Base-by-base conservation (phyloP, 2,797 vertebrate species). In the Acipenser oxyrinchus region DNA sequence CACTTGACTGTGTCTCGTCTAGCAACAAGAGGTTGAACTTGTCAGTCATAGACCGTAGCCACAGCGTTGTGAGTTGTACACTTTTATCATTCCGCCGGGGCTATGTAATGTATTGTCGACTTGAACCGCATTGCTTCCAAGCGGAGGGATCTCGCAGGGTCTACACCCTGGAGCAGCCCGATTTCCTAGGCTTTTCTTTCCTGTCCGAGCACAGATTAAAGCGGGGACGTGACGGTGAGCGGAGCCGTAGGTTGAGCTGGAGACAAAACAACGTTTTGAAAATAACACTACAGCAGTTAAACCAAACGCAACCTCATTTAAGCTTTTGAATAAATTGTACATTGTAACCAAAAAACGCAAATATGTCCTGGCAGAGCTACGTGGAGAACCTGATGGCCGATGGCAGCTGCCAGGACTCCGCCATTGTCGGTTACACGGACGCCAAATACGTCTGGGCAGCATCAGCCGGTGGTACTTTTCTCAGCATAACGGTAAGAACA, bases 301-400 rank as follows among this genome's bases (percentile, higher is more conserved):
- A 37, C 23, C 23, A 2, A 37, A 37, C 23, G 23, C 23, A 72
- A 48, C 61, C 23, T 74, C 75, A 72, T 37, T 37, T 37, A 37
- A 37, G 23, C 23, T 37, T 37, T 58, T 76, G 70, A 37, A 73
- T 55, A 75, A 55, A 70, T 76, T 73, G 69, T 74, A 72, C 72
- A 78, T 77, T 84, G 77, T 75, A 82, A 81, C 72, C 74, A 66
- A 18, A 78, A 81, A 37, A 37, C 23, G 81, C 79, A 84, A 92
- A 83, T 78, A 96, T 95, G 95, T 92, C 92, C 82, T 97, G 94
- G 94, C 87, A 94, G 86, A 80, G 82, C 90, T 96, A 96, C 91
- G 93, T 95, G 92, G 93, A 95, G 69, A 94, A 86, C 90, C 91
- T 96, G 90, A 94, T 95, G 92, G 86, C 84, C 82, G 93, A 95